A percentile compares a stretch with the other conserved stretches of the same genome.
phyloP scores from a whole-genome alignment of 1,140 invertebrate species.

The Aphidius ervi region DNA sequence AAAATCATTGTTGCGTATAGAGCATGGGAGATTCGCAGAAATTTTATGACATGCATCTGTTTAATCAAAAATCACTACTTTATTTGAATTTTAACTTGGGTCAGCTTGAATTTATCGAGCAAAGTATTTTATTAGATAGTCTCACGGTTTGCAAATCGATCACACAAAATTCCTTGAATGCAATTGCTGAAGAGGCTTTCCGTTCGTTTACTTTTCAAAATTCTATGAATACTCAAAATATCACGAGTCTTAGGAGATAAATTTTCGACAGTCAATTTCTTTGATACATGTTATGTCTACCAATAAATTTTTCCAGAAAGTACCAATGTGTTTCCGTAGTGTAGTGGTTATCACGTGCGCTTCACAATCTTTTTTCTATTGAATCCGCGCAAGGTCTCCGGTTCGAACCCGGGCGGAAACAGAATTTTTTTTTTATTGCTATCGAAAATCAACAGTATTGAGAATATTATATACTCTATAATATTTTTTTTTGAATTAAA shows the following conservation, averaged over 20 bases:
- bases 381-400: slow-evolving; percentile 3
- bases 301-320: too few relatives aligned
- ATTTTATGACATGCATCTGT: too few relatives aligned
- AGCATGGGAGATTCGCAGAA: too few relatives aligned
- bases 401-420: slow-evolving; percentile 9
- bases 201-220: background rate
- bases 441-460: too few relatives aligned
- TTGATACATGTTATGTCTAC: too few relatives aligned
- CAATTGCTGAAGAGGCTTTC: background rate
- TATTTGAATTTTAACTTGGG: too few relatives aligned
- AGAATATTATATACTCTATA: background rate
- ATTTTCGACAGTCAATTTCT: too few relatives aligned
- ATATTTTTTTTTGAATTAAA: too few relatives aligned
- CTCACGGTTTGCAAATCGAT: slow-evolving; percentile 5
- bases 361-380: background rate
- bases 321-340: slow-evolving; percentile 1
- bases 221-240: background rate
- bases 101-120: too few relatives aligned
- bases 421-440: background rate
- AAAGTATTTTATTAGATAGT: background rate
- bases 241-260: too few relatives aligned
- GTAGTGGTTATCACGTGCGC: slow-evolving; percentile 11
- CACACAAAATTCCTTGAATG: background rate
- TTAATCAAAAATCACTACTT: too few relatives aligned
- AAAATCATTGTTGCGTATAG: too few relatives aligned